Conservation (phyloP, 2,113 vertebrate genomes). For the Oceanodroma tethys region DNA sequence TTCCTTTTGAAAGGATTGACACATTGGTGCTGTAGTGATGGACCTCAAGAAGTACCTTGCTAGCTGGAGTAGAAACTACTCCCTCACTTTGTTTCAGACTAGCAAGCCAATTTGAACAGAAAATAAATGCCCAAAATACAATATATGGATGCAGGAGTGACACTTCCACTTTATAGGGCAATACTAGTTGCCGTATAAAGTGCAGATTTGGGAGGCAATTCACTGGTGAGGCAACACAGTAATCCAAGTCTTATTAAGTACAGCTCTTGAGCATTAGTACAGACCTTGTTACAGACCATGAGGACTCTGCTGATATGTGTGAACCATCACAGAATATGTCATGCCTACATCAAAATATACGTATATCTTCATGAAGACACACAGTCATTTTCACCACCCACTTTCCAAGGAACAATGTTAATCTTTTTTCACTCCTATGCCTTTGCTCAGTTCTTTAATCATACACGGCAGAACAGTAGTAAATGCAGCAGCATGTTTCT, state of each 20-base stretch:
- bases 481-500: not conserved
- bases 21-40: not conserved
- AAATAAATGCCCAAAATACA: not conserved
- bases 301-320: not conserved
- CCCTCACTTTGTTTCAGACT: not conserved
- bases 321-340: not conserved
- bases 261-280: not conserved
- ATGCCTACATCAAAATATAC: not conserved
- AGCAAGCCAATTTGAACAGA: not conserved
- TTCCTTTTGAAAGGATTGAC: not conserved
- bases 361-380: not conserved
- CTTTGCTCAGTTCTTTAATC: not conserved
- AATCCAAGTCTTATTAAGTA: not conserved
- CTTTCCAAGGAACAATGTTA: not conserved
- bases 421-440: not conserved
- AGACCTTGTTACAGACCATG: not conserved
- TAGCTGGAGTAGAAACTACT: not conserved
- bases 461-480: not conserved
- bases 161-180: not conserved
- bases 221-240: not conserved
- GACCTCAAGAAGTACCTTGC: not conserved
- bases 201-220: not conserved
- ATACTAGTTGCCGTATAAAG: not conserved
- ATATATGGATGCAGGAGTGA: not conserved
- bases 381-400: not conserved